These are phyloP conservation scores for Cryptus viduatorius DNA, from an alignment of 2,888 invertebrate species.

Conservation along the genomic window DNA sequence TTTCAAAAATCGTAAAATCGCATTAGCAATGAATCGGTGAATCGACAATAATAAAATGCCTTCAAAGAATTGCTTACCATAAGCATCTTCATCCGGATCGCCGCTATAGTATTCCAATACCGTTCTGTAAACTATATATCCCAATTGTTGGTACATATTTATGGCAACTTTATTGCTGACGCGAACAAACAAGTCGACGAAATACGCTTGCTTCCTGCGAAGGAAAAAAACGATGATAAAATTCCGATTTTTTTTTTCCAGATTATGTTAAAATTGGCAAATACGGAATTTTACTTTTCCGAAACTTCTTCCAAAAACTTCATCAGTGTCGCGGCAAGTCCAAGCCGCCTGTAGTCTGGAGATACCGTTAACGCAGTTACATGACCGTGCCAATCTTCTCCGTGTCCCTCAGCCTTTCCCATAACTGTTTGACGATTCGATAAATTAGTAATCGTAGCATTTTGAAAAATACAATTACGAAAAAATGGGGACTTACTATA, in stretches of 20 bases:
- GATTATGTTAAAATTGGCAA: background rate
- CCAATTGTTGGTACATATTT: constrained; percentile 98
- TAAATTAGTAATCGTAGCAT: constrained; percentile 20
- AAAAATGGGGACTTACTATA: constrained; percentile 91
- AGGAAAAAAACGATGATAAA: constrained; percentile 77
- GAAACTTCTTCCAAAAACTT: constrained; percentile 97
- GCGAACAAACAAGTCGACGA: constrained; percentile 99
- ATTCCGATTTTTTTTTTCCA: constrained; percentile 5
- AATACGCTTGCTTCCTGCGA: constrained; percentile 96
- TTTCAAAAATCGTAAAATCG: too few relatives aligned
- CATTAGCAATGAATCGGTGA: constrained; percentile 38
- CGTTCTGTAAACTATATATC: constrained; percentile 98
- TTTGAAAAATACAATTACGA: constrained; percentile 14
- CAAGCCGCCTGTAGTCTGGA: constrained; percentile 96
- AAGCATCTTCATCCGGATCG: constrained; percentile 99
- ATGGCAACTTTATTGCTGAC: constrained; percentile 99
- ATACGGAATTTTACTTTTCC: constrained; percentile 90
- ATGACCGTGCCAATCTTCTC: constrained; percentile 99
- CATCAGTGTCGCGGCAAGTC: constrained; percentile 97
- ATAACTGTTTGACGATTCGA: constrained; percentile 89
- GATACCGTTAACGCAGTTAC: constrained; percentile 99
- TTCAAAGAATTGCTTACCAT: constrained; percentile 88
- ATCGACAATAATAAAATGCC: background rate
- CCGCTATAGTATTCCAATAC: constrained; percentile 99
- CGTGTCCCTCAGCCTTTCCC: constrained; percentile 99